Base-by-base conservation (phyloP, 2,113 vertebrate genomes). In the Bos javanicus region DNA sequence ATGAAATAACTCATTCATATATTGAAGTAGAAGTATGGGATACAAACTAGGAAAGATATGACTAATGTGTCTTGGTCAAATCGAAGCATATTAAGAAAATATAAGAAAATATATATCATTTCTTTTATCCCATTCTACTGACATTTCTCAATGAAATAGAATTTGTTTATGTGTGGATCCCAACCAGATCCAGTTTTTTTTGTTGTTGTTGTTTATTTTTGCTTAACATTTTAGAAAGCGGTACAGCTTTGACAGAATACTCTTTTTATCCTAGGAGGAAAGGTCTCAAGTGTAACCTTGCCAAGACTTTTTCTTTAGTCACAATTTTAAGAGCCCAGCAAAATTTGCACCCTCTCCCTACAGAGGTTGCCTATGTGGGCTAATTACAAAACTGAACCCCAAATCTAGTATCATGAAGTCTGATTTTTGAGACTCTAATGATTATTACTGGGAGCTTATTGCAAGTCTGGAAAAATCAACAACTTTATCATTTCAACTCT, bases 401-500 rank as follows among this genome's bases (percentile, higher is more conserved):
- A 80, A 50, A 33, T 90, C 62, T 94, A 36, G 17, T 30, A 76
- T 16, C 36, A 71, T 26, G 13, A n/a, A 67, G 7, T 9, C 46
- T 87, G 36, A 91, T 91, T 28, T 67, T 93, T 26, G 64, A 64
- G 43, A 80, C 28, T 50, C n/a, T 33, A 82, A 46, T 76, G 67
- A 82, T 76, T 39, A 89, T 76, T 59, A 83, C 25, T 80, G 30
- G 6, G 39, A 60, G 14, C 46, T 95, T 91, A 90, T 19, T 94
- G 46, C 5, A 46, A 90, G n/a, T 12, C 6, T 25, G 11, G 26
- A 88, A 80, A 90, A 85, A 46, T 78, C 83, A 94, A 46, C 71
- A 83, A 89, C 33, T 94, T 60, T 91, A 83, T 56, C 19, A 88
- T 94, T 88, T 97, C 82, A 90, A 43, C 48, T 43, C 17, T 74